A percentile compares a stretch with the other conserved stretches of the same genome.
Evolutionary conservation across 2,888 invertebrate species (phyloP).

Genomic region (Rotaria macrura): DNA sequence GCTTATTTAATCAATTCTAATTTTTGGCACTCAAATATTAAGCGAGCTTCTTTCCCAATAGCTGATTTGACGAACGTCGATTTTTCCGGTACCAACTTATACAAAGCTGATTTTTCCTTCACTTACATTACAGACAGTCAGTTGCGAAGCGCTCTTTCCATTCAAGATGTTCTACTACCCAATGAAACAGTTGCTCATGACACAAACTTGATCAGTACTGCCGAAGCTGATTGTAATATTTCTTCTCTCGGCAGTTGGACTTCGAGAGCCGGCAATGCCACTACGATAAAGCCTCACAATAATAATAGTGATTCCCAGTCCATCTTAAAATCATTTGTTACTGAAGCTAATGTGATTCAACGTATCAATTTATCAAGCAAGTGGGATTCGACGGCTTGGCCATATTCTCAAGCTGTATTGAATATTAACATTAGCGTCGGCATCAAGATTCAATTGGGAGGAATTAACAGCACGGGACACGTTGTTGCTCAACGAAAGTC

Average conservation of each 20-base stretch:
- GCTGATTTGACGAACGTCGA: neutral
- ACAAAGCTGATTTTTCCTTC: neutral
- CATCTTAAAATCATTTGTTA: neutral
- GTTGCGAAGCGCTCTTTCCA: neutral
- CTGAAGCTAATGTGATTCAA: neutral
- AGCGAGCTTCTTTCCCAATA: neutral
- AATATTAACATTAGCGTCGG: neutral
- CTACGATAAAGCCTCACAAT: rapidly evolving
- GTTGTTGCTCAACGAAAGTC: neutral
- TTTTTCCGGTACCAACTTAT: neutral
- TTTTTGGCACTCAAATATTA: neutral
- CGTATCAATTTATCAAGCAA: too few species aligned
- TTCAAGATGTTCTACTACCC: neutral
- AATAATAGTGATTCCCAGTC: neutral
- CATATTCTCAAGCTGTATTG: neutral
- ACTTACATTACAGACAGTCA: neutral
- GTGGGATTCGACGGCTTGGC: too few species aligned
- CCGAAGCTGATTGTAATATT: neutral
- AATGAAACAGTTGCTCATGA: neutral
- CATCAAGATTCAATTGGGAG: neutral
- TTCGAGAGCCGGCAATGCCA: neutral
- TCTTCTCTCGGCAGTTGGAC: neutral
- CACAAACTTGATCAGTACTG: neutral
- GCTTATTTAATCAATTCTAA: neutral
- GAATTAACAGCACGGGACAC: neutral